Percentiles rank a stretch among this genome's conserved stretches.
These are phyloP conservation scores for Actinostola sp. DNA, from an alignment of 92 coral and sea anemone species.

Conservation along the genomic window DNA sequence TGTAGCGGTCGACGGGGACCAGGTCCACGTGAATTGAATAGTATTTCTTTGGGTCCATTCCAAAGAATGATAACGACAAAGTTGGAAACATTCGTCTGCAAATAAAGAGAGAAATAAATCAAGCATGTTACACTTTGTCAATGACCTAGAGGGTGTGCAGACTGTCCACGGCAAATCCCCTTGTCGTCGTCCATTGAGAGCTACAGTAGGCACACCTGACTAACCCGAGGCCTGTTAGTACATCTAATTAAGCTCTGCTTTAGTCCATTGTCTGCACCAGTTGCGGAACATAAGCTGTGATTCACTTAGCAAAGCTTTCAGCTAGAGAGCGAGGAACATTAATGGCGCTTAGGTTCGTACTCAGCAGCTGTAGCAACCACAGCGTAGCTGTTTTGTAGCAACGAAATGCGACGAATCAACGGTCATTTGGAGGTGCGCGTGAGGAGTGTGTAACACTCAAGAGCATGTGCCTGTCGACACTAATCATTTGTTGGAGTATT, in stretches of 20 bases:
- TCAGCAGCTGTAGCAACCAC: conserved; percentile 3
- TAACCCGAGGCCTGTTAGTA: conserved; percentile 7
- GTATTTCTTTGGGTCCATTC: conserved; percentile 72
- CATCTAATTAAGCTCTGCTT: conserved; percentile 17
- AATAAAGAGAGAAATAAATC: neutral
- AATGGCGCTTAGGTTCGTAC: conserved; percentile 1
- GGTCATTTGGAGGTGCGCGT: neutral
- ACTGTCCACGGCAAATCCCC: too few species aligned
- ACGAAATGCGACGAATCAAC: neutral
- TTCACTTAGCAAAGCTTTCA: conserved; percentile 32
- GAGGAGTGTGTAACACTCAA: neutral
- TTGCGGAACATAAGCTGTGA: conserved; percentile 28
- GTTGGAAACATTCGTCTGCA: conserved; percentile 91
- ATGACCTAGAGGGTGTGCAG: neutral
- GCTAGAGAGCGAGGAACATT: conserved; percentile 9
- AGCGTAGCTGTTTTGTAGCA: conserved; percentile 18
- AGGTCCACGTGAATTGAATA: conserved; percentile 78
- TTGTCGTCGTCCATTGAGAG: too few species aligned
- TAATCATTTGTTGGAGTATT: conserved; percentile 57
- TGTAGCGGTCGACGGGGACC: conserved; percentile 78
- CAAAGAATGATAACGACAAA: conserved; percentile 70
- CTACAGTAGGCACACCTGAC: conserved; percentile 13
- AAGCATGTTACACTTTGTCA: neutral
- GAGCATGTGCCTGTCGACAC: conserved; percentile 50
- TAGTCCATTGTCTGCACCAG: conserved; percentile 25